These are phyloP conservation scores for Calameuta filiformis DNA, from an alignment of 2,888 invertebrate genomes.

Conservation along the genomic window DNA sequence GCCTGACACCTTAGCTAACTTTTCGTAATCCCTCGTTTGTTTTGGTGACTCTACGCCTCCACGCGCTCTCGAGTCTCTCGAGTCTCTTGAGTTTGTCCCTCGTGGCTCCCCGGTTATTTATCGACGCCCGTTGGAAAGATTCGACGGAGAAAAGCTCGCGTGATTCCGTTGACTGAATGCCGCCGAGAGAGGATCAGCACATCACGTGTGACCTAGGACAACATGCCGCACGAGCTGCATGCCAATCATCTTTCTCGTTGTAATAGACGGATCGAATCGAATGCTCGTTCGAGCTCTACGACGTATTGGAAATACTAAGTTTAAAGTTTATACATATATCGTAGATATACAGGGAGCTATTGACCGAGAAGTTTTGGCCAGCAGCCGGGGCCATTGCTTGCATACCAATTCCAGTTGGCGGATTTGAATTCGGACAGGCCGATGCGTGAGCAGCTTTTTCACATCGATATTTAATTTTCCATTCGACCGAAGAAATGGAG, in stretches of 20 bases:
- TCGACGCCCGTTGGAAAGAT: too few relatives aligned
- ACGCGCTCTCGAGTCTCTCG: too few relatives aligned
- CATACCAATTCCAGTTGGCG: slow-evolving; percentile 55
- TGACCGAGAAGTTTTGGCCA: slow-evolving; percentile 50
- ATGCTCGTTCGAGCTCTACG: slow-evolving; percentile 32
- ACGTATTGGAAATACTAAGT: slow-evolving; percentile 42
- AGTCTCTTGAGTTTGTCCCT: too few relatives aligned
- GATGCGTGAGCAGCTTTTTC: neutral
- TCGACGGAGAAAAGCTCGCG: too few relatives aligned
- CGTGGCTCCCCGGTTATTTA: too few relatives aligned
- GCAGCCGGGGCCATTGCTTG: slow-evolving; percentile 37
- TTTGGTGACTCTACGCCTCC: too few relatives aligned
- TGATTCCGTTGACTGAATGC: neutral
- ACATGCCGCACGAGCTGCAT: slow-evolving; percentile 64
- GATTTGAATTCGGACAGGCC: slow-evolving; percentile 49
- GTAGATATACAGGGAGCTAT: slow-evolving; percentile 38
- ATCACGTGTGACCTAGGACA: slow-evolving; percentile 65
- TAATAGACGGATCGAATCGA: slow-evolving; percentile 43
- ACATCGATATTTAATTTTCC: neutral
- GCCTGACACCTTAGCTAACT: too few relatives aligned
- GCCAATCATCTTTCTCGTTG: slow-evolving; percentile 57
- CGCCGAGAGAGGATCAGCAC: slow-evolving; percentile 36
- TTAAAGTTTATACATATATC: slow-evolving; percentile 16
- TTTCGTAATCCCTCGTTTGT: too few relatives aligned
- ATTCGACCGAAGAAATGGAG: too few relatives aligned